Base-by-base conservation (phyloP, 1,140 invertebrate genomes). In the Delia radicum region DNA sequence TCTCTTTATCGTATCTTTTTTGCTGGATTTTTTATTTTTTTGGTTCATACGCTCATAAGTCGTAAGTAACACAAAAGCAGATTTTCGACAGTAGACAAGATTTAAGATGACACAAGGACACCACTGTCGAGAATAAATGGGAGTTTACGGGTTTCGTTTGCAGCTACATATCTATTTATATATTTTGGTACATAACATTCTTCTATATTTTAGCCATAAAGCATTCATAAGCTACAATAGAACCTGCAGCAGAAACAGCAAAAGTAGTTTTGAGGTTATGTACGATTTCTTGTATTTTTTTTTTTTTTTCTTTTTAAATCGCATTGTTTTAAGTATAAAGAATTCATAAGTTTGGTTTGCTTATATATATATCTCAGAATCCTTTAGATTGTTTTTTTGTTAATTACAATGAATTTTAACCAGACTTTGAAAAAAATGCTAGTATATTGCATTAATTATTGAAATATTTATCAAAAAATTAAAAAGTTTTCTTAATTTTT, bases 31-130 rank as follows among this genome's bases (percentile, higher is more conserved):
- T 67, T 67, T 67, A 15, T 67, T 29, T 67, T 67, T 29, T 28
- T 67, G 29, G n/a, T 55, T 55, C 48, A 55, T 67, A 31, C 63
- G 63, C 63, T 67, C 63, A 69, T 33, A 69, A 33, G 65, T 73
- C 71, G 71, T 55, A 73, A 74, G 31, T 33, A 48, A 63, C 18
- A 65, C 31, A 67, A 67, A 28, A 62, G 65, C 74, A 72, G 74
- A 72, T 72, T 72, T 69, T 75, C 65, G 74, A 75, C 74, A 75
- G 74, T 62, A 75, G 67, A 75, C 63, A 72, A 65, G 74, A 75
- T 75, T 75, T 69, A 69, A 69, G 74, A 75, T 75, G 74, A 75
- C 74, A 67, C 61, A 75, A 55, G 74, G 63, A 42, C 74, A 69
- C 74, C 46, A 46, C 71, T 73, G 71, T 55, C 65, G 65, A 69